These are phyloP conservation scores for Acromyrmex charruanus DNA, from an alignment of 1,140 invertebrate species.

Conservation along the genomic window DNA sequence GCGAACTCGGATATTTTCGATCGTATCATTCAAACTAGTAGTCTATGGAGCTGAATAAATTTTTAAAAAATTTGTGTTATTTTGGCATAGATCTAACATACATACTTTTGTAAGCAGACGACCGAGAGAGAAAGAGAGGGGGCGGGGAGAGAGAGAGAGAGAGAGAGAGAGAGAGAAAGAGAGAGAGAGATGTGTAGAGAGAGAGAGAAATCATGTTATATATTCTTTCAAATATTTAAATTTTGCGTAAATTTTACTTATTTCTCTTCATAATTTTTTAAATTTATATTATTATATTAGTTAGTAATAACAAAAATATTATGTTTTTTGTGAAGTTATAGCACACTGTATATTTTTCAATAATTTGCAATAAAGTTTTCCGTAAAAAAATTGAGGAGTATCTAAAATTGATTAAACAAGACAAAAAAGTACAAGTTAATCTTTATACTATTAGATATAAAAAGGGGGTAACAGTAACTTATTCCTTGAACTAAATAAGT, in stretches of 20 bases:
- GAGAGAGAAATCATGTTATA: not conserved
- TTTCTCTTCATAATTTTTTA: not conserved
- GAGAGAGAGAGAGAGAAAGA: too few species aligned
- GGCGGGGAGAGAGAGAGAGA: too few species aligned
- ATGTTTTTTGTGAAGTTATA: not conserved
- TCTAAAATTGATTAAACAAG: not conserved
- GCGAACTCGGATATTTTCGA: not conserved
- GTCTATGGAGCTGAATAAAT: not conserved
- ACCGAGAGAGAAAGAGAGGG: too few species aligned
- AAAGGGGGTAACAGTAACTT: too few species aligned
- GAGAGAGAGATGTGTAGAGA: too few species aligned
- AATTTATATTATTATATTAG: not conserved
- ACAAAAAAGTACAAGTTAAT: not conserved
- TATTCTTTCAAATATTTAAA: constrained; percentile 3
- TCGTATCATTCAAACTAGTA: constrained; percentile 1
- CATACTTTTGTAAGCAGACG: not conserved
- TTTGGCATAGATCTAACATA: not conserved
- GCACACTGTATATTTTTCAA: not conserved
- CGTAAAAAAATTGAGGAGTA: not conserved
- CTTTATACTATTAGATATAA: not conserved
- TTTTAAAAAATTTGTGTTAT: not conserved
- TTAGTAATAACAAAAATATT: not conserved
- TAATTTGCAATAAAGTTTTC: not conserved
- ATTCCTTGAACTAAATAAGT: too few species aligned
- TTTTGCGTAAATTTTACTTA: not conserved